Evolutionary conservation across 2,888 invertebrate species (phyloP).

Genomic region (Choreutis nemorana): DNA sequence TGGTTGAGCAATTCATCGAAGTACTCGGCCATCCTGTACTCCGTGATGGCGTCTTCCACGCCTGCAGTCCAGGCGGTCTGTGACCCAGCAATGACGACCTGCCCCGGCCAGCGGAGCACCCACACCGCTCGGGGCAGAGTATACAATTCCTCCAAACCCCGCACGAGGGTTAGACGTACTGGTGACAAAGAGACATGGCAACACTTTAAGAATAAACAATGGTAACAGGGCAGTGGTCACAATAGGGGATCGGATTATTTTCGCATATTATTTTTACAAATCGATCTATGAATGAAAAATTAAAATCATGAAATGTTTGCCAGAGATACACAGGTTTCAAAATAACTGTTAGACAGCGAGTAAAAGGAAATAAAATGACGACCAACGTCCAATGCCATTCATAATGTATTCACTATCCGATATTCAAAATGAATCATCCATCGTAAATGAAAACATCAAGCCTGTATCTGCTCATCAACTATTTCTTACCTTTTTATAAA

Average conservation of each 20-base stretch:
- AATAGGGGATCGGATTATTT: too few species aligned
- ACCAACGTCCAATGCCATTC: too few species aligned
- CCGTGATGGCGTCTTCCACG: conserved; percentile 70
- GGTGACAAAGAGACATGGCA: conserved; percentile 11
- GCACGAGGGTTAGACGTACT: conserved; percentile 52
- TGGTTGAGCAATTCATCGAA: conserved; percentile 60
- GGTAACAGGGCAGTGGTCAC: not conserved
- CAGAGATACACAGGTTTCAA: too few species aligned
- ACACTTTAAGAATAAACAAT: not conserved
- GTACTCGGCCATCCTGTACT: conserved; percentile 55
- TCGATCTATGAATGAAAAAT: too few species aligned
- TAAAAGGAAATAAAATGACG: too few species aligned
- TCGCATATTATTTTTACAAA: too few species aligned
- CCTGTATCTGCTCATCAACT: too few species aligned
- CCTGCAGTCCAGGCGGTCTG: conserved; percentile 79
- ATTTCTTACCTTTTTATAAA: too few species aligned
- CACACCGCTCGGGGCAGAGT: conserved; percentile 61
- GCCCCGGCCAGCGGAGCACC: conserved; percentile 83
- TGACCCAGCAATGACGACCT: conserved; percentile 79
- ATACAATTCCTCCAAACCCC: conserved; percentile 36
- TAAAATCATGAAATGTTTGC: not conserved
- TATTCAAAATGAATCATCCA: too few species aligned
- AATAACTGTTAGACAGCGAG: too few species aligned
- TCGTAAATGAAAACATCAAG: too few species aligned
- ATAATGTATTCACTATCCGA: too few species aligned